Evolutionary conservation across 2,888 invertebrate species (phyloP).

Genomic region (Heliconius cydno): DNA sequence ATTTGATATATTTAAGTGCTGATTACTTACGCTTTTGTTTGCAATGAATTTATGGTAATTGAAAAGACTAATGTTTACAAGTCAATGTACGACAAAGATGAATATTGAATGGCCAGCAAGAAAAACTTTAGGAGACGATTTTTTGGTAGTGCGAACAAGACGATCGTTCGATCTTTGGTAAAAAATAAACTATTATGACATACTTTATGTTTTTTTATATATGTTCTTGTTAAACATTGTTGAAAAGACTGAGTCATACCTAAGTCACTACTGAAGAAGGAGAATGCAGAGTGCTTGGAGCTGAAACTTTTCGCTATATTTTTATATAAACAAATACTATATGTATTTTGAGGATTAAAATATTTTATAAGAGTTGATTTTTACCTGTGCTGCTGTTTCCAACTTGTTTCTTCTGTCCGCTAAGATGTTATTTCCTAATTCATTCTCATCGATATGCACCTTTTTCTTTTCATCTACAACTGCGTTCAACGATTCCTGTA

Average conservation of each 20-base stretch:
- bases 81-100: background rate
- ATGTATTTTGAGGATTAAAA: too few relatives aligned
- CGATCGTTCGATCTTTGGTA: background rate
- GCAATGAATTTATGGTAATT: background rate
- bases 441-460: constrained; percentile 72
- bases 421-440: constrained; percentile 72
- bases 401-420: constrained; percentile 79
- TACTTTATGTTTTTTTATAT: too few relatives aligned
- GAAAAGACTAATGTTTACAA: background rate
- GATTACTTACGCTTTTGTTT: constrained; percentile 7
- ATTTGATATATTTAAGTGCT: constrained; percentile 27
- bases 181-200: background rate
- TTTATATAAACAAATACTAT: too few relatives aligned
- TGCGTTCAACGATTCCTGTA: constrained; percentile 77
- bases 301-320: too few relatives aligned
- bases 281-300: too few relatives aligned
- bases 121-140: background rate
- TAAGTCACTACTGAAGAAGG: too few relatives aligned
- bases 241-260: too few relatives aligned
- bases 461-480: constrained; percentile 76
- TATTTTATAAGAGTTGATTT: background rate
- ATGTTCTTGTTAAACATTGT: too few relatives aligned
- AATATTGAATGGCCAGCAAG: background rate
- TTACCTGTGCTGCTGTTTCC: constrained; percentile 84
- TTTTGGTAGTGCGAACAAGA: background rate